phyloP scores from a whole-genome alignment of 2,888 invertebrate genomes.

The Acrocyrtus sp. region DNA sequence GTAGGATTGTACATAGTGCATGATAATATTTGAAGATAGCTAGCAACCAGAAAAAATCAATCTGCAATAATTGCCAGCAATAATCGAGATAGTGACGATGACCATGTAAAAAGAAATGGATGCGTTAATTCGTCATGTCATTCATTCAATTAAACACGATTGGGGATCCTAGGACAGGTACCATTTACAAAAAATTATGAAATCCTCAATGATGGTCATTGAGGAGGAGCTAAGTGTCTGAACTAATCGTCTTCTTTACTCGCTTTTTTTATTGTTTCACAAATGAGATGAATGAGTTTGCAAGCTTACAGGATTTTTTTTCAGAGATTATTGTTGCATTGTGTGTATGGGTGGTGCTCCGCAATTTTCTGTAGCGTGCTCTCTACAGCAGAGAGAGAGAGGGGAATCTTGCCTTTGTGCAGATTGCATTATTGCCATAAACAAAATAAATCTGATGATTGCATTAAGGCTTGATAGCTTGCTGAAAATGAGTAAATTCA shows the following conservation, averaged over 20 bases:
- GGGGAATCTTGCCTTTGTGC: too few relatives aligned
- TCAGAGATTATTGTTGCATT: slow-evolving; percentile 13
- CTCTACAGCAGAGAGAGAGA: too few relatives aligned
- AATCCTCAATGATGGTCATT: too few relatives aligned
- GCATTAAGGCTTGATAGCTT: background rate
- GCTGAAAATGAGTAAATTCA: background rate
- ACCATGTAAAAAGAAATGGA: too few relatives aligned
- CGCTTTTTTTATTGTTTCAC: background rate
- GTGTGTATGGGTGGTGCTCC: slow-evolving; percentile 22
- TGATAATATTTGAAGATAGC: background rate
- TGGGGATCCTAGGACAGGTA: slow-evolving; percentile 15
- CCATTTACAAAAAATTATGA: slow-evolving; percentile 31
- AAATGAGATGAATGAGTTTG: slow-evolving; percentile 35
- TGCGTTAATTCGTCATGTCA: slow-evolving; percentile 42
- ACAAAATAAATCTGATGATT: background rate
- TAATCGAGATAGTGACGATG: too few relatives aligned
- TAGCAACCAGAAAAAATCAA: too few relatives aligned
- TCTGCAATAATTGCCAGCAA: too few relatives aligned
- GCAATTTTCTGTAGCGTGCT: too few relatives aligned
- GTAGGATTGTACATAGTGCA: background rate
- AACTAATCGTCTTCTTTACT: background rate
- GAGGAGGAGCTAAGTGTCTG: too few relatives aligned
- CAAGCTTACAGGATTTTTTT: too few relatives aligned
- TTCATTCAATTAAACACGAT: slow-evolving; percentile 41
- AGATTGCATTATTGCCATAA: background rate